Evolutionary conservation across 2,888 invertebrate species (phyloP).

Genomic region (Sinelater perroti): DNA sequence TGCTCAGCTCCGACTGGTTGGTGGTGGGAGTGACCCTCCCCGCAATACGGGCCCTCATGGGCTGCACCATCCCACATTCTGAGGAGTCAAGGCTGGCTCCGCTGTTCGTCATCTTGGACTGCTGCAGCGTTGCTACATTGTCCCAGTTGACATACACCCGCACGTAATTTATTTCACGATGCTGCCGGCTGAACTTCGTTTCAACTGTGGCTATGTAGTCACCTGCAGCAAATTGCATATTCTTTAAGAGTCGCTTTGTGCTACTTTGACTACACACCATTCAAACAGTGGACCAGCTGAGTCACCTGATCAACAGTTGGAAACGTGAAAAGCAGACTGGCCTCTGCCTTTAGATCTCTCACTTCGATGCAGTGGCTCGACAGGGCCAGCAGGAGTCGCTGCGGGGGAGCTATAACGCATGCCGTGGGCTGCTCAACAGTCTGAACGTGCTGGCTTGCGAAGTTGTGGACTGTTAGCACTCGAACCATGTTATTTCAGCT

Average conservation of each 20-base stretch:
- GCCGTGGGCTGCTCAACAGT: conserved; percentile 72
- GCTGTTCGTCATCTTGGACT: conserved; percentile 60
- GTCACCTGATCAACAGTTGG: conserved; percentile 78
- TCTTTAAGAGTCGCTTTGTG: too few species aligned
- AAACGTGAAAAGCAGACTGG: conserved; percentile 67
- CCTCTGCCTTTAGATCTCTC: conserved; percentile 62
- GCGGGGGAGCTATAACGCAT: conserved; percentile 68
- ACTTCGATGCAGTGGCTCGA: conserved; percentile 70
- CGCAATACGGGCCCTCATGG: conserved; percentile 75
- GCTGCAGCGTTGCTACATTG: conserved; percentile 61
- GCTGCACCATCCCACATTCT: conserved; percentile 62
- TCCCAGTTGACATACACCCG: conserved; percentile 82
- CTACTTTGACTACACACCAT: too few species aligned
- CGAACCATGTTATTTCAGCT: conserved; percentile 67
- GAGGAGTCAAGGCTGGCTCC: conserved; percentile 57
- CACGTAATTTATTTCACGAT: conserved; percentile 65
- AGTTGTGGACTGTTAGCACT: conserved; percentile 75
- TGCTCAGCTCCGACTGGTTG: conserved; percentile 67
- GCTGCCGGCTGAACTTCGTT: conserved; percentile 63
- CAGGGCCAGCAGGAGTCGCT: conserved; percentile 68
- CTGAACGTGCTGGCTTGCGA: conserved; percentile 71
- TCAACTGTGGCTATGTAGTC: conserved; percentile 75
- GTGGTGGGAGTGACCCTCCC: conserved; percentile 78
- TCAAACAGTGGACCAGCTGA: conserved; percentile 71
- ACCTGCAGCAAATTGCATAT: conserved; percentile 57